A percentile compares a stretch with the other conserved stretches of the same genome.
Evolutionary conservation across 2,797 vertebrate species (phyloP).

Genomic region (Pangasius larnaudii): DNA sequence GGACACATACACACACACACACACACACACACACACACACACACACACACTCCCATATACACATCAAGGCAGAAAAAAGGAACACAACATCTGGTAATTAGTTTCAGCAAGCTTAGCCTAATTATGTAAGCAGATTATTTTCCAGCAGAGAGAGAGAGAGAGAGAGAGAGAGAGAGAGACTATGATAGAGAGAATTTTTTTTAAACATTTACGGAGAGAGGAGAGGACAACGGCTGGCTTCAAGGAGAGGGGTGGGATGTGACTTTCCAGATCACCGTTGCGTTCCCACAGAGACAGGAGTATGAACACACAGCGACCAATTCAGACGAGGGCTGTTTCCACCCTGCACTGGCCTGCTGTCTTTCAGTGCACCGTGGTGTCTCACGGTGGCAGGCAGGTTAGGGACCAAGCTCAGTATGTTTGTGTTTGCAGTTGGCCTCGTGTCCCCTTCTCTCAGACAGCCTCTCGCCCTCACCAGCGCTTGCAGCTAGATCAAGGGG

Average conservation of each 20-base stretch:
- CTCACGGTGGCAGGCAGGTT: constrained; percentile 25
- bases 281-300: constrained; percentile 17
- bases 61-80: constrained; percentile 65
- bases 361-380: constrained; percentile 19
- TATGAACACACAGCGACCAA: constrained; percentile 15
- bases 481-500: constrained; percentile 69
- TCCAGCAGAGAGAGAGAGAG: constrained; percentile 75
- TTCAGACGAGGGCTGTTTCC: constrained; percentile 15
- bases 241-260: constrained; percentile 46
- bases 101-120: constrained; percentile 94
- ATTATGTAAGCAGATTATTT: constrained; percentile 98
- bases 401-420: constrained; percentile 26
- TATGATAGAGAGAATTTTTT: constrained; percentile 33
- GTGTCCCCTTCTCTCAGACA: constrained; percentile 62
- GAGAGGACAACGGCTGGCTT: constrained; percentile 58
- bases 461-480: constrained; percentile 66
- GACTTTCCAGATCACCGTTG: constrained; percentile 4
- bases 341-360: constrained; percentile 16
- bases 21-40: constrained; percentile 34
- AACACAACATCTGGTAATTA: constrained; percentile 97
- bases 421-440: constrained; percentile 13
- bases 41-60: constrained; percentile 30
- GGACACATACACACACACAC: constrained; percentile 46
- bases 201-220: constrained; percentile 64
- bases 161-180: constrained; percentile 33